phyloP scores from a whole-genome alignment of 30 jellyfish, hydroid and myxozoan genomes.

The Catostylus mosaicus region DNA sequence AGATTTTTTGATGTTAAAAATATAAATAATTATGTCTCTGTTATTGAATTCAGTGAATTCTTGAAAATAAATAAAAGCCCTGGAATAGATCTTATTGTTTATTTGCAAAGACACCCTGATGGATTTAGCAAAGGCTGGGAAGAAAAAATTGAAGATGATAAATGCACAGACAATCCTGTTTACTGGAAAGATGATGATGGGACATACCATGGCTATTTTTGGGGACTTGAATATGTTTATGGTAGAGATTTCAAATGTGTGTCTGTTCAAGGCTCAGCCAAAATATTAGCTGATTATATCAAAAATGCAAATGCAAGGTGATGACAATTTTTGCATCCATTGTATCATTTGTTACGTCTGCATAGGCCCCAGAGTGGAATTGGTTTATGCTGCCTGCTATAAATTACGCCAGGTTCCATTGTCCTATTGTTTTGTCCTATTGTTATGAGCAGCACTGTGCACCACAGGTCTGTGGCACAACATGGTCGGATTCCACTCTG shows the following conservation, averaged over 20 bases:
- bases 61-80: conserved; percentile 56
- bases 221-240: conserved; percentile 82
- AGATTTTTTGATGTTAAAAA: conserved; percentile 75
- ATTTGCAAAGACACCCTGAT: conserved; percentile 94
- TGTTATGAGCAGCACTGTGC: too few relatives aligned
- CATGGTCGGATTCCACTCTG: too few relatives aligned
- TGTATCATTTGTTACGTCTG: too few relatives aligned
- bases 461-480: too few relatives aligned
- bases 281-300: conserved; percentile 59
- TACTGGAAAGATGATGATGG: conserved; percentile 72
- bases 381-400: too few relatives aligned
- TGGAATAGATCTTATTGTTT: conserved; percentile 79
- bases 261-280: conserved; percentile 92
- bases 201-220: conserved; percentile 74
- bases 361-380: too few relatives aligned
- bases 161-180: conserved; percentile 67
- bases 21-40: conserved; percentile 83
- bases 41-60: conserved; percentile 81
- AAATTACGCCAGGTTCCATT: too few relatives aligned
- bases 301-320: conserved; percentile 29
- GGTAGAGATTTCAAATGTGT: conserved; percentile 84
- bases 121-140: conserved; percentile 90
- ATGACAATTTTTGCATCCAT: background rate
- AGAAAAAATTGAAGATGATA: conserved; percentile 77
- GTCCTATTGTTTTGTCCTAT: too few relatives aligned